Base-by-base conservation (phyloP, 2,797 vertebrate genomes). In the Bryconaethiops microstoma region DNA sequence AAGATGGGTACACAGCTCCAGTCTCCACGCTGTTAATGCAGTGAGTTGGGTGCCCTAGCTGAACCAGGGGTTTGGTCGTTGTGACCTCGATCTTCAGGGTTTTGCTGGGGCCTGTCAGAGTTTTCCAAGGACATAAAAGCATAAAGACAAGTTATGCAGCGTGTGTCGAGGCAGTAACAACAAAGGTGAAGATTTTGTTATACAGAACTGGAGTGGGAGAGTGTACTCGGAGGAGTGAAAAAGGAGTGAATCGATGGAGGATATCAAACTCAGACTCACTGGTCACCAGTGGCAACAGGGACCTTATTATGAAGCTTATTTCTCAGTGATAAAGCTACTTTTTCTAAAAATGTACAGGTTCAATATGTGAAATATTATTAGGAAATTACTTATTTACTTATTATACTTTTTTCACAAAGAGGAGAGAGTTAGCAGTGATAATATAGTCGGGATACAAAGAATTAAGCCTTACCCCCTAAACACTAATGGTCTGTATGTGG, bases 1-100 rank as follows among this genome's bases (percentile, higher is more conserved):
- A 94, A 93, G 91, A 92, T 90, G 91, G 88, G 83, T 85, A 74
- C 88, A 89, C 86, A 91, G 88, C 88, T 90, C 88, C 84, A 92
- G 83, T 83, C 87, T 82, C 84, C 71, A 77, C 88, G 78, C 83
- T 76, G 74, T 86, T 82, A 83, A 85, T 86, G 84, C 77, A 79
- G 80, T 76, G 79, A 70, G 68, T 70, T 25, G 1, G 13, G 68
- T 21, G 48, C 68, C 25, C 45, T 21, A 23, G 42, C 68, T 70
- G 12, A 70, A 70, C 10, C 13, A 14, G 1, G 35, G 39, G 59
- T n/a, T 29, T 87, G 85, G 85, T 89, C 87, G 83, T 83, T 4
- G 83, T 91, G 91, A 91, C 93, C 92, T 85, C 88, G 89, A 90
- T 92, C 91, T 90, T 88, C 71, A 1, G 78, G 87, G 90, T 90